Evolutionary conservation across 2,888 invertebrate genomes (phyloP), one percentile per base, ranked within the genome.

Genomic region (Caenorhabditis sinica): DNA sequence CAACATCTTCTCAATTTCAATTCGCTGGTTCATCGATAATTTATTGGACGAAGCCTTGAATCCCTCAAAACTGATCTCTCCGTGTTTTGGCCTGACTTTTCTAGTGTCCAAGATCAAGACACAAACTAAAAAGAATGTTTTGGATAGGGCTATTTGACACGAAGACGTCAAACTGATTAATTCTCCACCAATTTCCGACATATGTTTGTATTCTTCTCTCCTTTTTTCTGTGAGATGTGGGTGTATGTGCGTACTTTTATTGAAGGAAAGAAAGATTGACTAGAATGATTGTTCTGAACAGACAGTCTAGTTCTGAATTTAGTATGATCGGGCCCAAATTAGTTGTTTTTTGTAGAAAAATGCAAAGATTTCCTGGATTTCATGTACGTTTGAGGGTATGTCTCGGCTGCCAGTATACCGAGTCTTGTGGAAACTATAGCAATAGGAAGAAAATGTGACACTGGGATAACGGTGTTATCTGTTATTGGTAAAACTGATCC

Each of bases 81-180:
- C 61, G 61, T 63, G 69, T 69, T 77, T 76, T 76, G 76, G 51
- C 8, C 45, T 28, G 15, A 23, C 1, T n/a, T 60, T 20, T 30
- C 30, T 49, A 17, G 25, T 40, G 33, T 36, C 28, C 17, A n/a
- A 30, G 69, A 77, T 51, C 77, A 77, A 77, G 45, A 77, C 76
- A 76, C 76, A 75, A 75, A 76, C 76, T 68, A 76, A 58, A 76
- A n/a, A 76, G 75, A 76, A 68, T 66, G 75, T 40, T 25, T 53
- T 60, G 25, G 23, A 36, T 11, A 4, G 43, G 25, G 45, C 40
- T 40, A 40, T 13, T n/a, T n/a, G n/a, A n/a, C n/a, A n/a, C n/a
- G n/a, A 40, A 40, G n/a, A 49, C 49, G 68, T 68, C 75, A 30
- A 76, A 76, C 75, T 76, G 75, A 76, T 68, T 66, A 76, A 76